Evolutionary conservation across 2,888 invertebrate genomes (phyloP).

Genomic region (Oscheius sp.): DNA sequence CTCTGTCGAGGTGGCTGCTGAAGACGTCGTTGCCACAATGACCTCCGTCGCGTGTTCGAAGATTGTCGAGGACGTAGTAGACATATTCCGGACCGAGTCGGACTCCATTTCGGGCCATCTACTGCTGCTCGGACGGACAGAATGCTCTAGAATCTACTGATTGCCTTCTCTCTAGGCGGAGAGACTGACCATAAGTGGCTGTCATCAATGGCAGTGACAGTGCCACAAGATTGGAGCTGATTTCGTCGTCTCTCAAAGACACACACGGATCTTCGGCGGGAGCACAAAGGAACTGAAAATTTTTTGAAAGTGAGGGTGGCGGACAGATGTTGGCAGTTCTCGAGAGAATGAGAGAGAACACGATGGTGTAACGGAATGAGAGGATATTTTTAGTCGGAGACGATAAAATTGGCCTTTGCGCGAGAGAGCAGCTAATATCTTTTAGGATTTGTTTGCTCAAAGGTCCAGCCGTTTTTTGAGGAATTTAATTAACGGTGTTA

Average conservation of each 20-base stretch:
- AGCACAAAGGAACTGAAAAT: slow-evolving; percentile 1
- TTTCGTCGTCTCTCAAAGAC: neutral
- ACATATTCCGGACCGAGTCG: neutral
- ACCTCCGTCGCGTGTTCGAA: slow-evolving; percentile 1
- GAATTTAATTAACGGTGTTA: neutral
- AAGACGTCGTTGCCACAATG: slow-evolving; percentile 7
- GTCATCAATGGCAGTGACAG: slow-evolving; percentile 5
- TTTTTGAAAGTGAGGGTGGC: neutral
- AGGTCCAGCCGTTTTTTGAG: too few relatives aligned
- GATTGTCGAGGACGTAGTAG: neutral
- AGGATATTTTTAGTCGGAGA: too few relatives aligned
- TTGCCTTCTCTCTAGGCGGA: slow-evolving; percentile 11
- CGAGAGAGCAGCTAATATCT: slow-evolving; percentile 1
- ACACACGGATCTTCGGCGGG: neutral
- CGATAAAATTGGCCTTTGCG: too few relatives aligned
- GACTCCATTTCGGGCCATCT: slow-evolving; percentile 11
- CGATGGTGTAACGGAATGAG: neutral
- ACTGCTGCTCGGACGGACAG: slow-evolving; percentile 23
- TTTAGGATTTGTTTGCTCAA: neutral
- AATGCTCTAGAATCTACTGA: slow-evolving; percentile 20
- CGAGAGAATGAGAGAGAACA: neutral
- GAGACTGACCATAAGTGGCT: slow-evolving; percentile 33
- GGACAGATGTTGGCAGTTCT: slow-evolving; percentile 5
- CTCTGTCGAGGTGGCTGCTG: slow-evolving; percentile 22
- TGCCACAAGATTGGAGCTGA: neutral